Base-by-base conservation (phyloP, 2,888 invertebrate species). In the Anthoptus insignis region DNA sequence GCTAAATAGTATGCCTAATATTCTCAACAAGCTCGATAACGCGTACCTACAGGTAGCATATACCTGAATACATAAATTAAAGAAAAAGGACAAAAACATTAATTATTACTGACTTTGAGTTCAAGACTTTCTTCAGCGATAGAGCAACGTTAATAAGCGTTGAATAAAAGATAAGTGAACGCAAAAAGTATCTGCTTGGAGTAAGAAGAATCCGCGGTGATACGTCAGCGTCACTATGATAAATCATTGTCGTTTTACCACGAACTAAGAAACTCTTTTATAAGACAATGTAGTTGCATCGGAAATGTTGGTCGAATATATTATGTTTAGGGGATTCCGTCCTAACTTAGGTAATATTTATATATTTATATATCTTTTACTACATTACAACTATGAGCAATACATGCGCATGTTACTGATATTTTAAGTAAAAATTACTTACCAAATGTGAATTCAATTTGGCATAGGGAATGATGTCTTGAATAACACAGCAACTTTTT, bases 121-220 rank as follows among this genome's bases (percentile, higher is more conserved):
- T 53, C 57, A 58, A 22, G 52, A 52, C 50, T 58, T 58, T 64
- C 58, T 45, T 42, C 42, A 50, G 50, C 39, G 42, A 49, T 56
- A 49, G 45, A 63, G 24, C 39, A 32, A 29, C 56, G 29, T 45
- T 45, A 45, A 45, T 45, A 45, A 45, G 13, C 21, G 45, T 34
- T 63, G 63, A 63, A 63, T 63, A 57, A 63, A 63, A 63, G 56
- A 63, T 63, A 49, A 63, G 54, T 47, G n/a, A 49, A 22, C 37
- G 49, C 61, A 63, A 63, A 57, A 56, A 57, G 9, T 47, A 57
- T 63, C 47, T 29, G 50, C 34, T 52, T 13, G 42, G 22, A 54
- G 27, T 57, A 63, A 49, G 56, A 56, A 61, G 54, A 63, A 63
- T 49, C 47, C 27, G 45, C 45, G 34, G 47, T 21, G 47, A 47